phyloP scores from a whole-genome alignment of 2,797 vertebrate genomes.

The Lacerta bilineata region DNA sequence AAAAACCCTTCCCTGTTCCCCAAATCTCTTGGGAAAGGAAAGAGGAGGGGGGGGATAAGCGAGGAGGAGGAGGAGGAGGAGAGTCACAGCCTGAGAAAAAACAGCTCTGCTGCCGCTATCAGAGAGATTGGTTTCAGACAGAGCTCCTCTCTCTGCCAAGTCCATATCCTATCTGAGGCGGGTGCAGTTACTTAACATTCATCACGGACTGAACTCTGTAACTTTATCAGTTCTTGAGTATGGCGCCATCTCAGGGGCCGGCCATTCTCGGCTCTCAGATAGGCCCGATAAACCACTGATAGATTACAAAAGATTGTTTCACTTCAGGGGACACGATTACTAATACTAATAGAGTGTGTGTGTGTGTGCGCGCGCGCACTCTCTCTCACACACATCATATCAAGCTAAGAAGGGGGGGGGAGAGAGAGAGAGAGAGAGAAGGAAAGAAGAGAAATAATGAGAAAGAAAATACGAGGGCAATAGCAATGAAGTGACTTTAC shows the following conservation, averaged over 20 bases:
- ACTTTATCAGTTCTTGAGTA: slow-evolving; percentile 94
- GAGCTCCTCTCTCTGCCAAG: slow-evolving; percentile 85
- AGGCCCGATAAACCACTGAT: slow-evolving; percentile 91
- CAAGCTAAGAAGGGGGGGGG: slow-evolving; percentile 59
- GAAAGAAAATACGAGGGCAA: slow-evolving; percentile 59
- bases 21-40: slow-evolving; percentile 1
- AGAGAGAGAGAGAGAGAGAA: slow-evolving; percentile 42
- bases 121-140: slow-evolving; percentile 83
- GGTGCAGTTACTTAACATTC: slow-evolving; percentile 96
- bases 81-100: slow-evolving; percentile 78
- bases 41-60: slow-evolving; percentile 10
- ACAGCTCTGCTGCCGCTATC: slow-evolving; percentile 75
- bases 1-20: not conserved
- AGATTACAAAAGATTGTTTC: slow-evolving; percentile 98
- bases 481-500: slow-evolving; percentile 73
- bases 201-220: slow-evolving; percentile 95
- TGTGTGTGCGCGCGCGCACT: not conserved
- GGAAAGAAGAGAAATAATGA: slow-evolving; percentile 40
- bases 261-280: slow-evolving; percentile 94
- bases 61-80: slow-evolving; percentile 42
- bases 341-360: slow-evolving; percentile 85
- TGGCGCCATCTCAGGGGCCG: slow-evolving; percentile 87
- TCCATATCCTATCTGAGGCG: slow-evolving; percentile 88
- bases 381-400: slow-evolving; percentile 67
- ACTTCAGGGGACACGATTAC: slow-evolving; percentile 89